Percentiles rank a stretch among this genome's conserved stretches.
phyloP scores from a whole-genome alignment of 2,113 vertebrate genomes.

The Chaetorhynchus papuensis region DNA sequence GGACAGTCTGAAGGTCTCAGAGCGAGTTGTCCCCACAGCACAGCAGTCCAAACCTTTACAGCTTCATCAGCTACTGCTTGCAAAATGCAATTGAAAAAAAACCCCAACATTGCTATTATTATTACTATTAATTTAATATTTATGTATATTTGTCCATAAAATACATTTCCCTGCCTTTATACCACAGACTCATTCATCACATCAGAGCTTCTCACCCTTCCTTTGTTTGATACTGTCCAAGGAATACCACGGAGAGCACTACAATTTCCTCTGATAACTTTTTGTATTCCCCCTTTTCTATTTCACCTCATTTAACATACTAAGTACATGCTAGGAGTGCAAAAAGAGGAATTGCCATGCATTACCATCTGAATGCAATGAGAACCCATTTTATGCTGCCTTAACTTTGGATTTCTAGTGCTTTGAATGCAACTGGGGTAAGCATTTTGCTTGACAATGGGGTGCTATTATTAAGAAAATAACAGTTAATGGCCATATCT shows the following conservation, averaged over 20 bases:
- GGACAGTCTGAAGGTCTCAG: not conserved
- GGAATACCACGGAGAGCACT: not conserved
- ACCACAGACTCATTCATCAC: not conserved
- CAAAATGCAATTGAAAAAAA: not conserved
- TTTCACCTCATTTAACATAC: conserved; percentile 16
- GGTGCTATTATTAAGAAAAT: conserved; percentile 54
- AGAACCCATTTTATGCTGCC: conserved; percentile 31
- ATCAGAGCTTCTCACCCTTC: not conserved
- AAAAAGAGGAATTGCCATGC: not conserved
- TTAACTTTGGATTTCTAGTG: conserved; percentile 40
- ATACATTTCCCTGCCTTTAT: not conserved
- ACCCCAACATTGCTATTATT: not conserved
- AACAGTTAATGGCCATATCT: conserved; percentile 49
- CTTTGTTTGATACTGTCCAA: not conserved
- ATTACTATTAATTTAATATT: not conserved
- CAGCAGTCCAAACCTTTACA: not conserved
- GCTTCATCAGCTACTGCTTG: not conserved
- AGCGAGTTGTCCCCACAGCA: not conserved
- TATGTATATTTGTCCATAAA: not conserved
- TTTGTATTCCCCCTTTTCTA: not conserved
- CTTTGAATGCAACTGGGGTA: conserved; percentile 8
- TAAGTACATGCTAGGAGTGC: not conserved
- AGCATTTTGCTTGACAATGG: conserved; percentile 39
- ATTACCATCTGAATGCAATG: conserved; percentile 9
- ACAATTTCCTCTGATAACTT: not conserved